These are phyloP conservation scores for Drosophila miranda DNA, from an alignment of 1,140 invertebrate genomes.

Conservation along the genomic window DNA sequence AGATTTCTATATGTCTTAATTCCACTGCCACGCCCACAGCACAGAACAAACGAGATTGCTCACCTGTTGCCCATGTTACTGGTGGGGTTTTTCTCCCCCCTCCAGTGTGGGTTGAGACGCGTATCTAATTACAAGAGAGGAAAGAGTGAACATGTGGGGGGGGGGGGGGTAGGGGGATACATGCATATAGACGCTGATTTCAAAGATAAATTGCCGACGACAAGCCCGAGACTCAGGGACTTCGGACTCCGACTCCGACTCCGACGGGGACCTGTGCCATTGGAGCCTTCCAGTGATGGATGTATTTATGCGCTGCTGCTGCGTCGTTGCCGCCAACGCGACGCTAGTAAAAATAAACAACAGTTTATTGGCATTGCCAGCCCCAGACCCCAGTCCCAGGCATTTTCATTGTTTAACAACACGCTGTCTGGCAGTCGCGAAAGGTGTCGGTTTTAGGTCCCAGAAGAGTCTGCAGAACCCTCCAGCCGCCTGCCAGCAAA, in stretches of 20 bases:
- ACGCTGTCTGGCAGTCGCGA: slow-evolving; percentile 34
- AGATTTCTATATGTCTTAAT: slow-evolving; percentile 41
- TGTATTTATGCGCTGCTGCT: slow-evolving; percentile 69
- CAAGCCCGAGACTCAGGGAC: slow-evolving; percentile 8
- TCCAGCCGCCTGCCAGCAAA: background rate
- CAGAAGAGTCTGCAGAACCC: slow-evolving; percentile 14
- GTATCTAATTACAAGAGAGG: slow-evolving; percentile 73
- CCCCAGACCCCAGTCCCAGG: slow-evolving; percentile 6
- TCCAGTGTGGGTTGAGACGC: slow-evolving; percentile 45
- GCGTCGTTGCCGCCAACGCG: slow-evolving; percentile 47
- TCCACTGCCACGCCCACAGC: slow-evolving; percentile 33
- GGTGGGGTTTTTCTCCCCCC: too few species aligned
- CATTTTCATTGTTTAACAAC: slow-evolving; percentile 75
- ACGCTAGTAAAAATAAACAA: slow-evolving; percentile 74
- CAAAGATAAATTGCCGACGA: slow-evolving; percentile 77
- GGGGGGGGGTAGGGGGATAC: background rate
- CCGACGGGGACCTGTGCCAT: slow-evolving; percentile 12
- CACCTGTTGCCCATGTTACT: slow-evolving; percentile 5
- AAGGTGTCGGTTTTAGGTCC: slow-evolving; percentile 69
- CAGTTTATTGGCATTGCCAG: slow-evolving; percentile 71
- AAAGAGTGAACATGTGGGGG: slow-evolving; percentile 31
- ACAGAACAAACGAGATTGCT: slow-evolving; percentile 16
- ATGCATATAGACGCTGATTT: slow-evolving; percentile 62
- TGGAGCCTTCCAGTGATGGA: slow-evolving; percentile 29
- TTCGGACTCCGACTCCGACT: background rate